These are phyloP conservation scores for Paramacrobiotus metropolitanus DNA, from an alignment of 1,140 invertebrate genomes.

Conservation along the genomic window DNA sequence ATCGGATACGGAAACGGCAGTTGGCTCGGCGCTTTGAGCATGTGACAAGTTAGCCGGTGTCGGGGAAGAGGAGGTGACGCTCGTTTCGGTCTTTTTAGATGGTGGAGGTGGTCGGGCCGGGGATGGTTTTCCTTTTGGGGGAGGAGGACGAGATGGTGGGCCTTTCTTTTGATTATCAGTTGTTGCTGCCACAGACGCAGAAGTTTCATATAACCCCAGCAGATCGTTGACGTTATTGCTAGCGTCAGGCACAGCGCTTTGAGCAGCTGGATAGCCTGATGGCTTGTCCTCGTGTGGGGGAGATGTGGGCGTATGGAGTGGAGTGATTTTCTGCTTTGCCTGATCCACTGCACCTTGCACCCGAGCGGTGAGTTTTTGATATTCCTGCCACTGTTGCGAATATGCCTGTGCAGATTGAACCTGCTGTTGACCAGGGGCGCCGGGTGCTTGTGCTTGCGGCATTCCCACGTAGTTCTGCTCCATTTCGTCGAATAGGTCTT, in stretches of 20 bases:
- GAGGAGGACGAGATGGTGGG: not conserved
- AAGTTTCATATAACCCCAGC: not conserved
- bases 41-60: not conserved
- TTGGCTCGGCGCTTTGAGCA: too few relatives aligned
- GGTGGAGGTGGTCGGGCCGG: not conserved
- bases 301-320: not conserved
- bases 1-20: too few relatives aligned
- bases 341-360: not conserved
- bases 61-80: not conserved
- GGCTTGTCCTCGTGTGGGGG: not conserved
- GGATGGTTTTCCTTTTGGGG: conserved; percentile 1
- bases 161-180: not conserved
- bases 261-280: too few relatives aligned
- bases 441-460: too few relatives aligned
- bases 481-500: not conserved
- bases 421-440: not conserved
- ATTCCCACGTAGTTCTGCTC: not conserved
- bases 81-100: not conserved
- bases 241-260: too few relatives aligned
- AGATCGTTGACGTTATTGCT: not conserved
- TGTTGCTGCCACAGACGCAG: not conserved
- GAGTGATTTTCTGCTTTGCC: not conserved
- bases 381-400: not conserved
- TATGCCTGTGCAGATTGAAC: not conserved
- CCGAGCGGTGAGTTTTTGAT: not conserved